These are phyloP conservation scores for Globia sparganii DNA, from an alignment of 2,888 invertebrate genomes.

Conservation along the genomic window DNA sequence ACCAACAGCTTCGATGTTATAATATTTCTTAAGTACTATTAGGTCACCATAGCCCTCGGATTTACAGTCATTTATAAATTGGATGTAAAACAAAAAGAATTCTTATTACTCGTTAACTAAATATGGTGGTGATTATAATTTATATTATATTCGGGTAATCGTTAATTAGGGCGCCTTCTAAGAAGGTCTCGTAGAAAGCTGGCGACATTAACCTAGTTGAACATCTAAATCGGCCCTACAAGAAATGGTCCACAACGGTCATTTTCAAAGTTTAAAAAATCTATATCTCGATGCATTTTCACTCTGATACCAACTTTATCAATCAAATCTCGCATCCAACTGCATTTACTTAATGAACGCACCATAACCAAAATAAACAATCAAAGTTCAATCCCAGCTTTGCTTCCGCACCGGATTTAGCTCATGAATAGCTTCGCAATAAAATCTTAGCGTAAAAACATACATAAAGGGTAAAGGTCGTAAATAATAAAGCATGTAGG, in stretches of 20 bases:
- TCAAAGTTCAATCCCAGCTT: constrained; percentile 66
- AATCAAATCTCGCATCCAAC: background rate
- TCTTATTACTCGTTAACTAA: background rate
- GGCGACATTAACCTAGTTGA: background rate
- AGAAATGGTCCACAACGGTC: background rate
- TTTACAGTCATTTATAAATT: background rate
- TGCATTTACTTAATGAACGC: constrained; percentile 27
- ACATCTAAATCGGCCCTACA: background rate
- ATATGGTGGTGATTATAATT: background rate
- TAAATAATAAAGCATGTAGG: constrained; percentile 89
- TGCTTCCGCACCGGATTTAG: constrained; percentile 81
- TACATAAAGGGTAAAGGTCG: constrained; percentile 87
- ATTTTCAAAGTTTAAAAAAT: background rate
- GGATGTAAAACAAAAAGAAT: background rate
- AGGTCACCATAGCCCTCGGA: no score
- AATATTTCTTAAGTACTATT: no score
- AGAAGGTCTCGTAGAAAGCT: background rate
- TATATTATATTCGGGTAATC: background rate
- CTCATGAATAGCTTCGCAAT: constrained; percentile 88
- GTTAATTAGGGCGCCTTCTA: background rate
- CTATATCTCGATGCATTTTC: background rate
- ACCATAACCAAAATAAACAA: constrained; percentile 49
- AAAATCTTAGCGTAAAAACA: constrained; percentile 90
- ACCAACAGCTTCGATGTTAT: no score
- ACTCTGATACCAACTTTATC: constrained; percentile 4